Evolutionary conservation across 2,888 invertebrate species (phyloP).

Genomic region (Matsumyia berberina): DNA sequence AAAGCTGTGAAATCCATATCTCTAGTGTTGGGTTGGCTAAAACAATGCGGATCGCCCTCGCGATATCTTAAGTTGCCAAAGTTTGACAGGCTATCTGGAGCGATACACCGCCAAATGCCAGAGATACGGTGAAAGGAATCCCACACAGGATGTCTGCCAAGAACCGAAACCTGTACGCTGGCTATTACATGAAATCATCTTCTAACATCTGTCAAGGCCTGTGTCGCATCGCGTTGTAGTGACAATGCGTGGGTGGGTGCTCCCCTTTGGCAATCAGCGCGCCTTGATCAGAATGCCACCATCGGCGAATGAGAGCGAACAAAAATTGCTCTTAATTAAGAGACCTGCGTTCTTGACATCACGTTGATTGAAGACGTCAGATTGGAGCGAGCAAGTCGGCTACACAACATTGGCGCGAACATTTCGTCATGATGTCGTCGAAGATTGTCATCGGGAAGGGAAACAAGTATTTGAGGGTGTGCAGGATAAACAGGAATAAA

Average conservation of each 20-base stretch:
- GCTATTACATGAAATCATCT: slow-evolving; percentile 67
- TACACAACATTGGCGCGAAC: slow-evolving; percentile 64
- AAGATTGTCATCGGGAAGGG: slow-evolving; percentile 57
- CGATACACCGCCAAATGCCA: slow-evolving; percentile 59
- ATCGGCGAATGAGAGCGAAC: slow-evolving; percentile 67
- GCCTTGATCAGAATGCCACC: slow-evolving; percentile 68
- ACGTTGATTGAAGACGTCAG: slow-evolving; percentile 67
- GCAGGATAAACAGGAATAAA: slow-evolving; percentile 16
- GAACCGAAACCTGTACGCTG: slow-evolving; percentile 47
- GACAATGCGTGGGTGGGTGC: slow-evolving; percentile 67
- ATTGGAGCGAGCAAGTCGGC: slow-evolving; percentile 49
- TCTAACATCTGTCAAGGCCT: slow-evolving; percentile 71
- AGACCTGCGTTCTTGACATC: slow-evolving; percentile 64
- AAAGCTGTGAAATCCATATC: slow-evolving; percentile 71
- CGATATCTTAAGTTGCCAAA: slow-evolving; percentile 75
- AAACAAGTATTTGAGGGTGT: slow-evolving; percentile 26
- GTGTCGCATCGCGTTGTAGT: slow-evolving; percentile 16
- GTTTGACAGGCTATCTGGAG: slow-evolving; percentile 70
- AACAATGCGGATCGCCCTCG: slow-evolving; percentile 71
- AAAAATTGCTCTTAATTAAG: slow-evolving; percentile 68
- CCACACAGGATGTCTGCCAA: slow-evolving; percentile 68
- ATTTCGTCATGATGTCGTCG: slow-evolving; percentile 72
- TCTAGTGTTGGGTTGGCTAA: slow-evolving; percentile 50
- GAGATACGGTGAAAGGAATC: slow-evolving; percentile 72
- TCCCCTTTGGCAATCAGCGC: slow-evolving; percentile 51